Evolutionary conservation across 1,140 invertebrate genomes (phyloP).

Genomic region (Mamestra configurata): DNA sequence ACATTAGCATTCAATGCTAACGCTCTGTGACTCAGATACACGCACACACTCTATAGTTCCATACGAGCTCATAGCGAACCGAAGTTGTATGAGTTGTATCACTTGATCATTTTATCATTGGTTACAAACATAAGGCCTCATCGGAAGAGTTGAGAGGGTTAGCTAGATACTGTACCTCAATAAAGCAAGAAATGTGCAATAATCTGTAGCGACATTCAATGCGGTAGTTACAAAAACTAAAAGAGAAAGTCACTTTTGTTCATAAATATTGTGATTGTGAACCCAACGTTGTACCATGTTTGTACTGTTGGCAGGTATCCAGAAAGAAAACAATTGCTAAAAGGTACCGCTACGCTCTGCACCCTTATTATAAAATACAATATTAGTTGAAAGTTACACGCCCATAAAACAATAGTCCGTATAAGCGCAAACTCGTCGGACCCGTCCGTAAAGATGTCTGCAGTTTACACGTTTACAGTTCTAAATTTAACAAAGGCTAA

Average conservation of each 20-base stretch:
- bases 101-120: background rate
- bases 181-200: no score
- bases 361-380: conserved; percentile 62
- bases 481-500: conserved; percentile 86
- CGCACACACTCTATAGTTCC: background rate
- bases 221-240: background rate
- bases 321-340: conserved; percentile 46
- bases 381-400: conserved; percentile 71
- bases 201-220: background rate
- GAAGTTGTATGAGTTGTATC: background rate
- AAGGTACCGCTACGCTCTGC: conserved; percentile 55
- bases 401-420: conserved; percentile 78
- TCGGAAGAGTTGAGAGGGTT: no score
- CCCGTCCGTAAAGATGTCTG: conserved; percentile 63
- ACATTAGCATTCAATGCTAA: conserved; percentile 40
- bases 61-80: background rate
- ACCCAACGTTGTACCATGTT: background rate
- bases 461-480: conserved; percentile 77
- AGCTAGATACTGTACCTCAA: no score
- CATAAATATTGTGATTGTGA: background rate
- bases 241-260: conserved; percentile 31
- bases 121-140: background rate
- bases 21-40: conserved; percentile 31
- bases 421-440: conserved; percentile 64
- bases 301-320: conserved; percentile 34